Evolutionary conservation across 2,113 vertebrate species (phyloP).

Genomic region (Vidua chalybeata): DNA sequence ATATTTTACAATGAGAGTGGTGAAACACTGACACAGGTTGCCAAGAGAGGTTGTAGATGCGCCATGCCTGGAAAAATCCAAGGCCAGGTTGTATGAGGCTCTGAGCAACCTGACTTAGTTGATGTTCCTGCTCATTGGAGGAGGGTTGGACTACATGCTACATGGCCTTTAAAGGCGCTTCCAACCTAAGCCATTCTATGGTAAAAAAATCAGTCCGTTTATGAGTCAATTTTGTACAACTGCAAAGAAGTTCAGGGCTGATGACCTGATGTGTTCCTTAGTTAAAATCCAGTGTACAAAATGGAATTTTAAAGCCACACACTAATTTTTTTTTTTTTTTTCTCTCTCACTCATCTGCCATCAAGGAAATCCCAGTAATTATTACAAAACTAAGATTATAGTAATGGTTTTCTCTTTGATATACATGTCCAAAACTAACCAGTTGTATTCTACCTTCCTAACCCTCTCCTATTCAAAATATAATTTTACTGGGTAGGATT

Average conservation of each 20-base stretch:
- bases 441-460: not conserved
- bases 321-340: not conserved
- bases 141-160: not conserved
- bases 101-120: not conserved
- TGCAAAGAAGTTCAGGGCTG: not conserved
- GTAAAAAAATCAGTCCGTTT: not conserved
- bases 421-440: not conserved
- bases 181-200: not conserved
- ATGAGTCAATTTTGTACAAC: not conserved
- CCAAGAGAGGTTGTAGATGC: not conserved
- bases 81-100: not conserved
- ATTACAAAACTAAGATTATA: not conserved
- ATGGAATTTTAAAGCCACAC: not conserved
- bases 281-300: conserved; percentile 2
- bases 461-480: not conserved
- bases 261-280: not conserved
- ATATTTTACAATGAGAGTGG: not conserved
- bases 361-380: not conserved
- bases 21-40: not conserved
- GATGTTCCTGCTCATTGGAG: not conserved
- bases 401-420: not conserved
- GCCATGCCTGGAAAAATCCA: not conserved
- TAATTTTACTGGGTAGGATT: not conserved
- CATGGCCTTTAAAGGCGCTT: not conserved
- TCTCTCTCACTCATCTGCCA: not conserved